A percentile compares a stretch with the other conserved stretches of the same genome.
phyloP scores from a whole-genome alignment of 2,888 invertebrate species.

The Parnassius mnemosyne region DNA sequence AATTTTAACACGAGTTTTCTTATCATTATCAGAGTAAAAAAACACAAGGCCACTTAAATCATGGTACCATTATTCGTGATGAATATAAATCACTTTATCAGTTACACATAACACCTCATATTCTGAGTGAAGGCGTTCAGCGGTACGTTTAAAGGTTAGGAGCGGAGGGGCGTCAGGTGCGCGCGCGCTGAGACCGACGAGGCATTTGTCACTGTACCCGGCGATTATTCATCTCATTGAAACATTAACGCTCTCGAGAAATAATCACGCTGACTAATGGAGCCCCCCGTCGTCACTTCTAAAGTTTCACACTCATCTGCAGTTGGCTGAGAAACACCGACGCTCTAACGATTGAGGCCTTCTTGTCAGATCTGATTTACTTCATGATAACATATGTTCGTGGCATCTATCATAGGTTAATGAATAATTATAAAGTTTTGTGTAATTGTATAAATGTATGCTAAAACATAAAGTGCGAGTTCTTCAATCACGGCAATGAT shows the following conservation, averaged over 20 bases:
- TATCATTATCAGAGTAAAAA: too few species aligned
- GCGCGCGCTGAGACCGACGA: conserved; percentile 63
- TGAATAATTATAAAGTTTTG: conserved; percentile 24
- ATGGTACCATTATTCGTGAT: conserved; percentile 56
- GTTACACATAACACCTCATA: conserved; percentile 58
- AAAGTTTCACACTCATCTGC: conserved; percentile 64
- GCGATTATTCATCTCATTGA: conserved; percentile 70
- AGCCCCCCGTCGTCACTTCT: conserved; percentile 78
- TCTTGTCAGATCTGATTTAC: conserved; percentile 51
- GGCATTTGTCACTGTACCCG: conserved; percentile 78
- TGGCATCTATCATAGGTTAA: conserved; percentile 40
- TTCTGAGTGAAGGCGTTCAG: conserved; percentile 64
- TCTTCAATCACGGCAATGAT: conserved; percentile 58
- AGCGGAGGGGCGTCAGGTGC: conserved; percentile 53
- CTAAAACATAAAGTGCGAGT: conserved; percentile 41
- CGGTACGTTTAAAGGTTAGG: conserved; percentile 20
- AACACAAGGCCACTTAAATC: conserved; percentile 29
- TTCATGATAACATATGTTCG: conserved; percentile 51
- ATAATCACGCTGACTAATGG: conserved; percentile 80
- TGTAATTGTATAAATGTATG: conserved; percentile 16
- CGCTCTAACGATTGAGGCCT: conserved; percentile 44
- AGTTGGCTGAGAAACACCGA: conserved; percentile 37
- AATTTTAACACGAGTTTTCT: too few species aligned
- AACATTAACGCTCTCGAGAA: conserved; percentile 74
- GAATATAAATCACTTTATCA: conserved; percentile 79